phyloP scores from a whole-genome alignment of 2,113 vertebrate species.

The Garra rufa region DNA sequence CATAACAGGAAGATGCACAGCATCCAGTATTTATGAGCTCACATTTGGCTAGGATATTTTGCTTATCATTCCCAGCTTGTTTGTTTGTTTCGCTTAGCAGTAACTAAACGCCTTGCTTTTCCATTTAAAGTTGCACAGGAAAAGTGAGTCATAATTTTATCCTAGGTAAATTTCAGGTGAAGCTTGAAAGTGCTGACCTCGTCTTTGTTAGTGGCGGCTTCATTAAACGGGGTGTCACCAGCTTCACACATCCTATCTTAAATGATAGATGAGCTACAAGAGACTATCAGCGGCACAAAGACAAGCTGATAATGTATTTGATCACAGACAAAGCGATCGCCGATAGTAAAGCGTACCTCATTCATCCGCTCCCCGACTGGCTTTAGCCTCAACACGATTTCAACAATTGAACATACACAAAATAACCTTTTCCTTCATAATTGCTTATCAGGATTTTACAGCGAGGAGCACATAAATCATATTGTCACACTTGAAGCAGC shows the following conservation, averaged over 20 bases:
- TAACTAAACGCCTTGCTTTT: not conserved
- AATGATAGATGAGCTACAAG: conserved; percentile 46
- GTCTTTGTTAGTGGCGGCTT: conserved; percentile 12
- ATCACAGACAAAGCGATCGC: conserved; percentile 18
- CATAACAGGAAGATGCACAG: conserved; percentile 54
- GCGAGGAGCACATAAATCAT: conserved; percentile 33
- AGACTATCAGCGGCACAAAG: conserved; percentile 26
- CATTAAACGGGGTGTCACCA: conserved; percentile 38
- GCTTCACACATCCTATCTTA: conserved; percentile 11
- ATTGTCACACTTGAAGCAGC: conserved; percentile 6
- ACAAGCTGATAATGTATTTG: conserved; percentile 22
- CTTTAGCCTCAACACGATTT: not conserved
- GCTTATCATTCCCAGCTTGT: not conserved
- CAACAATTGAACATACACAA: conserved; percentile 25
- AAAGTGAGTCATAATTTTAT: conserved; percentile 16
- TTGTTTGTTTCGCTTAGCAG: conserved; percentile 10
- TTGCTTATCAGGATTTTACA: conserved; percentile 32
- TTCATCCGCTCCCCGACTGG: conserved; percentile 12
- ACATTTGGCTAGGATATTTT: not conserved
- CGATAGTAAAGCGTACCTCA: conserved; percentile 14
- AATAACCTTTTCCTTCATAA: conserved; percentile 41
- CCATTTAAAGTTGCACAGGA: conserved; percentile 32
- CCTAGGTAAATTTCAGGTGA: conserved; percentile 24
- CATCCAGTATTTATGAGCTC: conserved; percentile 65
- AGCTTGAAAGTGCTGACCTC: conserved; percentile 48